Evolutionary conservation across 1,140 invertebrate species (phyloP).

Genomic region (Rhagoletis pomonella): DNA sequence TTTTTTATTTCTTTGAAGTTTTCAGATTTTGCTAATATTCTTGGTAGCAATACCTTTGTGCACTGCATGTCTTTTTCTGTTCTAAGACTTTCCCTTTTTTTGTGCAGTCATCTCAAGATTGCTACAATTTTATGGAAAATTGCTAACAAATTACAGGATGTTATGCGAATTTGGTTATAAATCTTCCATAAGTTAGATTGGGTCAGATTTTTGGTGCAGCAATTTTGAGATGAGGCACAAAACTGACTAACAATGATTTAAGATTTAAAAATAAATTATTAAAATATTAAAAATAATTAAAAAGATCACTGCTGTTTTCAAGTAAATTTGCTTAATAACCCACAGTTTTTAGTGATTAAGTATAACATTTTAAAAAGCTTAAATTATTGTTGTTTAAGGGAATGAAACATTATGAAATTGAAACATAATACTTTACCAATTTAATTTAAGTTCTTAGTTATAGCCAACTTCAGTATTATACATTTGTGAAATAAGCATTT

Average conservation of each 20-base stretch:
- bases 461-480: no score
- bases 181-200: slow-evolving; percentile 34
- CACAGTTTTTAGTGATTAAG: no score
- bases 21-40: neutral
- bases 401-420: no score
- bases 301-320: no score
- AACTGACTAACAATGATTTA: neutral
- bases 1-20: neutral
- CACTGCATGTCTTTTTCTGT: neutral
- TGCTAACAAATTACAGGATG: slow-evolving; percentile 4
- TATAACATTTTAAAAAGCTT: no score
- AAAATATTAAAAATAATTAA: no score
- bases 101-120: slow-evolving; percentile 37
- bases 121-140: slow-evolving; percentile 12
- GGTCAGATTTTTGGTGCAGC: slow-evolving; percentile 12
- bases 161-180: slow-evolving; percentile 39
- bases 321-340: no score
- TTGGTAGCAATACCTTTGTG: neutral
- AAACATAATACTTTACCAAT: no score
- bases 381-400: no score
- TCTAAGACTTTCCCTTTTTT: neutral
- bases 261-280: no score
- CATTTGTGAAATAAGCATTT: no score
- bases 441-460: no score
- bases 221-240: slow-evolving; percentile 31